These are phyloP conservation scores for Rutpela maculata DNA, from an alignment of 2,888 invertebrate genomes.

Conservation along the genomic window DNA sequence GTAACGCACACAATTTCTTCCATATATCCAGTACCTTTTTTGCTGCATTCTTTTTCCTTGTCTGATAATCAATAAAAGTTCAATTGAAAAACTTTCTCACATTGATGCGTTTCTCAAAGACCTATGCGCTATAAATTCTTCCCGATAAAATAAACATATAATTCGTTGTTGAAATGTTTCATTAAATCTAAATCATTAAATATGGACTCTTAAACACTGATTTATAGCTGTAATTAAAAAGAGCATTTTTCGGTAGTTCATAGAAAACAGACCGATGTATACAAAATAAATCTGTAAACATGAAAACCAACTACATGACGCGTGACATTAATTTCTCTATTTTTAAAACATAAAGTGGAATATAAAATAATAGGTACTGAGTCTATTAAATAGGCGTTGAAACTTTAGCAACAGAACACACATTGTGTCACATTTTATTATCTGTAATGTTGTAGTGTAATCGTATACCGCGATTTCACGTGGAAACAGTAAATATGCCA, in stretches of 20 bases:
- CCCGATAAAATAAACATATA: conserved; percentile 20
- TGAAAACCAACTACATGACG: conserved; percentile 22
- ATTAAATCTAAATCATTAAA: conserved; percentile 23
- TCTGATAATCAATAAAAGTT: neutral
- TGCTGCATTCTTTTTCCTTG: no score
- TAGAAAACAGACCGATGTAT: conserved; percentile 21
- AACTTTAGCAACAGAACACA: neutral
- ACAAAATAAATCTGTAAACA: conserved; percentile 27
- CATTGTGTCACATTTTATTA: conserved; percentile 4
- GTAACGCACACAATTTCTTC: no score
- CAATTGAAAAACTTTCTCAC: neutral
- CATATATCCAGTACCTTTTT: no score
- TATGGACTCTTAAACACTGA: conserved; percentile 12
- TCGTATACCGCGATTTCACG: conserved; percentile 25
- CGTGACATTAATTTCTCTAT: conserved; percentile 5
- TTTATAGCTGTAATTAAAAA: conserved; percentile 13
- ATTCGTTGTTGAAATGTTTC: conserved; percentile 21
- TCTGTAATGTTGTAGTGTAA: conserved; percentile 24
- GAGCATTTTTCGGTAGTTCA: conserved; percentile 31
- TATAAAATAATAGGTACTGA: conserved; percentile 3
- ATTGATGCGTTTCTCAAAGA: neutral
- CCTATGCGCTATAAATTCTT: conserved; percentile 5
- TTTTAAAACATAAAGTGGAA: conserved; percentile 1
- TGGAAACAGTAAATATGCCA: conserved; percentile 34
- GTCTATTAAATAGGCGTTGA: conserved; percentile 2